Percentiles rank a stretch among this genome's conserved stretches.
These are phyloP conservation scores for Polydesmus complanatus DNA, from an alignment of 2,888 invertebrate species.

Conservation along the genomic window DNA sequence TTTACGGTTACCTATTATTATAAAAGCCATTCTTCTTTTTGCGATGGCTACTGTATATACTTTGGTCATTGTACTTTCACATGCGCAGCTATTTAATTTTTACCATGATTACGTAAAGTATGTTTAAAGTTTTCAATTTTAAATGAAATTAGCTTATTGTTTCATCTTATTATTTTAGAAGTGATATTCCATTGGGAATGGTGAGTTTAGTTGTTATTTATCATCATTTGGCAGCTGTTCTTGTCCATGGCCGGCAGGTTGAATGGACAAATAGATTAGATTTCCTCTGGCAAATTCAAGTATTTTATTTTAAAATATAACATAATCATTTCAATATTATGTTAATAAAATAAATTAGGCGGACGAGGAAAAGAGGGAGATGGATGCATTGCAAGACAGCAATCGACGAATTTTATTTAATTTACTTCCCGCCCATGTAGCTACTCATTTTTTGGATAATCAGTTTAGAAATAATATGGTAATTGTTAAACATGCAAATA, in stretches of 20 bases:
- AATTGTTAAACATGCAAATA: constrained; percentile 21
- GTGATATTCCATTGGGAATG: constrained; percentile 61
- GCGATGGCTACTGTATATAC: constrained; percentile 67
- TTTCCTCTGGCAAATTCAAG: constrained; percentile 40
- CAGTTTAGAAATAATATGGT: constrained; percentile 78
- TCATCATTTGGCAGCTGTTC: constrained; percentile 65
- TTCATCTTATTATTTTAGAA: constrained; percentile 32
- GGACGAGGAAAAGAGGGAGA: constrained; percentile 77
- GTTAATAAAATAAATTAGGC: constrained; percentile 40
- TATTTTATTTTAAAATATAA: constrained; percentile 18
- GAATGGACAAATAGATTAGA: constrained; percentile 69
- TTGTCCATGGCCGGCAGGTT: constrained; percentile 61
- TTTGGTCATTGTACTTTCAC: constrained; percentile 64
- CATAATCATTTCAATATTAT: not conserved
- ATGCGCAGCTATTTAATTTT: constrained; percentile 61
- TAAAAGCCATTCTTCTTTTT: constrained; percentile 61
- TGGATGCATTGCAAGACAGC: constrained; percentile 81
- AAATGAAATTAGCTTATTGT: constrained; percentile 39
- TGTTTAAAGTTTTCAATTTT: not conserved
- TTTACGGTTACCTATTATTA: constrained; percentile 62
- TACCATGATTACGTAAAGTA: constrained; percentile 64
- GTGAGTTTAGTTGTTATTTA: constrained; percentile 52
- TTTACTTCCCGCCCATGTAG: constrained; percentile 78
- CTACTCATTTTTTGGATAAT: constrained; percentile 78
- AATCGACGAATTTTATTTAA: constrained; percentile 74